Evolutionary conservation across 2,797 vertebrate genomes (phyloP), one percentile per base, ranked within the genome.

Genomic region (Alca torda): DNA sequence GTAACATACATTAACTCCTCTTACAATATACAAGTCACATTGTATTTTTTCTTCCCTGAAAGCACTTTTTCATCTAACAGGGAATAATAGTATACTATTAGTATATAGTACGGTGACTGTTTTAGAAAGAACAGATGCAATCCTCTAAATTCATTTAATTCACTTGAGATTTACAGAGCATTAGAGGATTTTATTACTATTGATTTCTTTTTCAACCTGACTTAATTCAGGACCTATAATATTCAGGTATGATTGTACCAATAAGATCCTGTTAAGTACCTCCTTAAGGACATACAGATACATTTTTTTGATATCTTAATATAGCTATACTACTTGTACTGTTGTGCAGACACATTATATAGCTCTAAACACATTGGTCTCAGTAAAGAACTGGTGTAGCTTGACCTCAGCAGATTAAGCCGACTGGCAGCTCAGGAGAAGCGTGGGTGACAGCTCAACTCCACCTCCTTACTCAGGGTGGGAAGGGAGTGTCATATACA

Each of bases 81-180:
- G 13, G 69, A 50, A 72, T 90, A 93, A 90, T 26, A 51, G 50
- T 51, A 84, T 65, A 64, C 35, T 63, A 70, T 60, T 60, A 84
- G 11, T 8, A 23, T 1, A 60, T 60, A 81, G 11, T 8, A 20
- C 1, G 3, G 41, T 70, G 19, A 18, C 56, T 91, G 23, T 48
- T 87, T 61, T 46, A 85, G 28, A 85, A 92, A 70, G 33, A 74
- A 19, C 9, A 78, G 28, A 45, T 45, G 9, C 26, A 93, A 15
- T 60, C 25, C 11, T 37, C 41, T 75, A 91, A 87, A 91, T 93
- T 89, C 6, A 89, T 87, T 92, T 84, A 43, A 73, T 90, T 95
- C 67, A 79, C 51, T 18, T 67, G 84, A 63, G 81, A 90, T 51
- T 91, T 86, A 50, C 20, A 74, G 51, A 84, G 16, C 20, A 31